Percentiles rank a stretch among this genome's conserved stretches.
phyloP scores from a whole-genome alignment of 37 sponge, comb jelly and placozoan species.

The Hexactinellida sp. region DNA sequence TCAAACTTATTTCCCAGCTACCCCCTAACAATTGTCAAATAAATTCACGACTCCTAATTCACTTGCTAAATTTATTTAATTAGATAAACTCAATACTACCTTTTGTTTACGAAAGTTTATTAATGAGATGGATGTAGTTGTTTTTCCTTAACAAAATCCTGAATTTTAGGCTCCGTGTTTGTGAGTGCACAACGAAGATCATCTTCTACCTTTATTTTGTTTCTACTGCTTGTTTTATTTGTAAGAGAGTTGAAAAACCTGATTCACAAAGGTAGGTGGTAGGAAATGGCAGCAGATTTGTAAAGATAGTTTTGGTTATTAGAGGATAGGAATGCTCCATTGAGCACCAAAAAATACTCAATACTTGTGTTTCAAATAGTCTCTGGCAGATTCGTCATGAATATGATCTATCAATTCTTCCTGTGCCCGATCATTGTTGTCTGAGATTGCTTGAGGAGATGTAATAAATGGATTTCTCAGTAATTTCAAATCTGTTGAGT shows the following conservation, averaged over 20 bases:
- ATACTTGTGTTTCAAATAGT: constrained; percentile 9
- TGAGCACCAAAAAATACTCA: constrained; percentile 12
- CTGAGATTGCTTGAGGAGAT: constrained; percentile 9
- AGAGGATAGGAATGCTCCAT: constrained; percentile 11
- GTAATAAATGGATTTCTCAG: constrained; percentile 4
- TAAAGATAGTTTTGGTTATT: background rate
- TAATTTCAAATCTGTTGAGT: constrained; percentile 11
- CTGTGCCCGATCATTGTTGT: constrained; percentile 16
- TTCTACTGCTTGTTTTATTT: constrained; percentile 12
- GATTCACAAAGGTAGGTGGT: constrained; percentile 2
- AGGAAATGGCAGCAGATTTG: constrained; percentile 2
- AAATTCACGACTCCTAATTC: no score
- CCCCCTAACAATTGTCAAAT: no score
- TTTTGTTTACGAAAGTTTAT: background rate
- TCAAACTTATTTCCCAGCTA: no score
- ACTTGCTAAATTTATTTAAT: no score
- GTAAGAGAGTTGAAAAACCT: constrained; percentile 15
- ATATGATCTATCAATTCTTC: background rate
- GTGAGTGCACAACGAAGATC: constrained; percentile 13
- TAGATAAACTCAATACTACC: no score
- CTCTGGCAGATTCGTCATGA: constrained; percentile 10
- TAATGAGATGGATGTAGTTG: constrained; percentile 15
- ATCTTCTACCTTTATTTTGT: constrained; percentile 8
- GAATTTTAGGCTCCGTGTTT: constrained; percentile 7
- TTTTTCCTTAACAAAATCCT: background rate